Evolutionary conservation across 2,888 invertebrate genomes (phyloP).

Genomic region (Stramonita haemastoma): DNA sequence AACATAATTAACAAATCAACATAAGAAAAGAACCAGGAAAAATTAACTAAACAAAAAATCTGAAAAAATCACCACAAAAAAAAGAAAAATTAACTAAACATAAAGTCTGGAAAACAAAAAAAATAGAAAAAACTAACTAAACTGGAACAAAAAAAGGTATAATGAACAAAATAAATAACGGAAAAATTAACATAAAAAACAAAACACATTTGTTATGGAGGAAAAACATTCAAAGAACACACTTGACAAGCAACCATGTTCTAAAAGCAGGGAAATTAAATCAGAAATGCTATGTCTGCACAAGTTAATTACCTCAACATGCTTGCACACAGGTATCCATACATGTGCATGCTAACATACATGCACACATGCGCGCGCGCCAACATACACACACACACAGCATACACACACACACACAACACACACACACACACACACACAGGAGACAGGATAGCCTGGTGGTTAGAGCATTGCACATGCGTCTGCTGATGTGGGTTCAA

Average conservation of each 20-base stretch:
- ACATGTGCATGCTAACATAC: neutral
- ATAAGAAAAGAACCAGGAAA: neutral
- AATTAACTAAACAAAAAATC: neutral
- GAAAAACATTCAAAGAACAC: neutral
- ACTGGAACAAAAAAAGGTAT: neutral
- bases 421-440: too few relatives aligned
- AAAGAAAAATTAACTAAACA: too few relatives aligned
- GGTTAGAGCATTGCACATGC: too few relatives aligned
- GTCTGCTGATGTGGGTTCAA: too few relatives aligned
- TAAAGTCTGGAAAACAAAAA: too few relatives aligned
- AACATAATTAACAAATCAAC: neutral
- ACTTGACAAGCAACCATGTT: neutral
- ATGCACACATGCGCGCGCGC: neutral
- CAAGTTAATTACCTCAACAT: too few relatives aligned
- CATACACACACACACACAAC: too few relatives aligned
- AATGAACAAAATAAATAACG: neutral
- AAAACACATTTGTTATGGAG: neutral
- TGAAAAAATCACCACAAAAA: neutral
- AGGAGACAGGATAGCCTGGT: too few relatives aligned
- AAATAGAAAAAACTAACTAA: too few relatives aligned
- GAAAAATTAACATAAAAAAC: neutral
- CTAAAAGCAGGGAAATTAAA: too few relatives aligned
- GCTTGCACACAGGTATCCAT: neutral
- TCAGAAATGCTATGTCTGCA: too few relatives aligned
- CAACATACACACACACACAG: neutral